Evolutionary conservation across 2,113 vertebrate genomes (phyloP), one percentile per base, ranked within the genome.

Genomic region (Micronycteris hirsuta): DNA sequence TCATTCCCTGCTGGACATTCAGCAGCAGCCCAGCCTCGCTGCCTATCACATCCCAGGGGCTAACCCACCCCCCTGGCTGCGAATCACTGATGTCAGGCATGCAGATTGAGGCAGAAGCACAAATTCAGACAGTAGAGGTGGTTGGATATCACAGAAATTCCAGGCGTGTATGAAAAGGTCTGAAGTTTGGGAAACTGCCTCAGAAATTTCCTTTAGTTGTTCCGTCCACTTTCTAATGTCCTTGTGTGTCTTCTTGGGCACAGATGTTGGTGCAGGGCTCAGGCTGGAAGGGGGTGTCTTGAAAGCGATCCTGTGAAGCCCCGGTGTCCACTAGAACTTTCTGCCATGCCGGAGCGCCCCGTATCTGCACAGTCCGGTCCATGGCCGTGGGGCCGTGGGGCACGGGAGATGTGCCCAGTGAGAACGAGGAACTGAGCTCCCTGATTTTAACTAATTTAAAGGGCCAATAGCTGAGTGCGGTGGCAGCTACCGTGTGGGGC

Each of bases 301-400:
- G 22, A n/a, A 76, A 45, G 31, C 10, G 61, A 24, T 63, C 52
- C 38, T 28, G 11, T 65, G 5, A 11, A 45, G 54, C 71, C 2
- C 1, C 5, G 0, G 0, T 0, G 15, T 31, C 54, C 47, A 14
- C 33, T 17, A 8, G 52, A 45, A 31, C n/a, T 67, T 70, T 0
- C 38, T 14, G 41, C 36, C 19, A 0, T 7, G 52, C 26, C 65
- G 70, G 24, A 33, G 26, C 3, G n/a, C 36, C 52, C 49, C n/a
- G 3, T 4, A 0, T 28, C 81, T 9, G 45, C n/a, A 15, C 43
- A 1, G 31, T 17, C 38, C 63, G 1, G 17, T 1, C 11, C 1
- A 0, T 33, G 5, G 73, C 38, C 52, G 8, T 0, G 26, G n/a
- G 43, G 28, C 63, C 7, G 0, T 9, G 7, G 76, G 73, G 61